Conservation (phyloP, 2,797 vertebrate genomes). For the Acipenser ruthenus region DNA sequence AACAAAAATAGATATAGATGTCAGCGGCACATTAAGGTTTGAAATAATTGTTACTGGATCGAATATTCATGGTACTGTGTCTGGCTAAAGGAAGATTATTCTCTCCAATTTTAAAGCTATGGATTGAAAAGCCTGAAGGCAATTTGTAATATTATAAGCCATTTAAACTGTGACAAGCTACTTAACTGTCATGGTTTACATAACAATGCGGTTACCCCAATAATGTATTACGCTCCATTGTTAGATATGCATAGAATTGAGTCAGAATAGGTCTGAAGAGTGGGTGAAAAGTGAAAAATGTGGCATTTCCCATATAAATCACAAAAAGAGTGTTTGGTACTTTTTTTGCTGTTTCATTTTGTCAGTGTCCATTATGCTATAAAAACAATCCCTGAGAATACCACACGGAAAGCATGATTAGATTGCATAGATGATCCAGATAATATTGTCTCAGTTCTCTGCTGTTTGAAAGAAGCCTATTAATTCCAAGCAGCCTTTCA, state of each 20-base stretch:
- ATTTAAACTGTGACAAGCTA: not conserved
- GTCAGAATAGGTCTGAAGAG: not conserved
- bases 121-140: too few relatives aligned
- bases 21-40: too few relatives aligned
- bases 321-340: not conserved
- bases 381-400: not conserved
- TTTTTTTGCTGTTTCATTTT: not conserved
- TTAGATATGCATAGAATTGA: not conserved
- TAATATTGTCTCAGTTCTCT: slow-evolving; percentile 25
- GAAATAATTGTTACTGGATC: too few relatives aligned
- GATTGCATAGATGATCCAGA: slow-evolving; percentile 22
- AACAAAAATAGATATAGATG: too few relatives aligned
- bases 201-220: not conserved
- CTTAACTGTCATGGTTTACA: not conserved
- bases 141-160: not conserved
- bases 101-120: too few relatives aligned
- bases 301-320: not conserved
- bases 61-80: too few relatives aligned
- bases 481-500: slow-evolving; percentile 36
- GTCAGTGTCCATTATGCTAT: not conserved
- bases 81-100: too few relatives aligned
- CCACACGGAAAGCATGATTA: slow-evolving; percentile 19
- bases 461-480: slow-evolving; percentile 24
- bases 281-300: not conserved
- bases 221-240: not conserved